Base-by-base conservation (phyloP, 2,888 invertebrate genomes). In the Tipula confusa region DNA sequence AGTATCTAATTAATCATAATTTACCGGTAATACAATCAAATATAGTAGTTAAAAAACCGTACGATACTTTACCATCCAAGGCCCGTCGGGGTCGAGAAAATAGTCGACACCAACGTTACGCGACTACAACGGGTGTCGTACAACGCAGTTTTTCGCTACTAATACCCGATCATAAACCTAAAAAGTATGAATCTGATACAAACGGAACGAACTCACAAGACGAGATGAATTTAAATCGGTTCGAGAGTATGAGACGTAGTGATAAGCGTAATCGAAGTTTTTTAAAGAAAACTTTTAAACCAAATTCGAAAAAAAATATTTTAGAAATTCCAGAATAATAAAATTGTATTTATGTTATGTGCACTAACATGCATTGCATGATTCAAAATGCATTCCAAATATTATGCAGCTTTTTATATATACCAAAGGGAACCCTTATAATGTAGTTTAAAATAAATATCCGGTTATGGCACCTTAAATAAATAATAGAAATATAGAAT, bases 1-100 rank as follows among this genome's bases (percentile, higher is more conserved):
- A 92, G 94, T 93, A 90, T 88, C 85, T 80, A 29, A 36, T 82
- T 33, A 80, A 80, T 29, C 80, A 29, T 15, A 29, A 82, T 18
- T 33, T 82, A 38, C 29, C 36, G 4, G n/a, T 38, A 36, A 82
- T 28, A 29, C 18, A 36, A n/a, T 80, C 33, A n/a, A 38, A 29
- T 79, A 31, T 24, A 84, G 48, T 24, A 82, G 80, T 83, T 33
- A n/a, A 29, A 18, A 11, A 29, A 18, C 9, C 13, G 31, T n/a
- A 13, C 15, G 83, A 29, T 80, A 24, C 80, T n/a, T 9, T 33
- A 38, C 24, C 83, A 81, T 13, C 28, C n/a, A 29, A 38, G n/a
- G n/a, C 64, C 15, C 80, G 80, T 9, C 64, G 64, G 18, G 24
- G 64, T 1, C 64, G 64, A 1, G 64, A 83, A 5, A 64, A 64